Percentiles rank a stretch among this genome's conserved stretches.
Conservation (phyloP, 2,113 vertebrate species). For the Barnardius zonarius region DNA sequence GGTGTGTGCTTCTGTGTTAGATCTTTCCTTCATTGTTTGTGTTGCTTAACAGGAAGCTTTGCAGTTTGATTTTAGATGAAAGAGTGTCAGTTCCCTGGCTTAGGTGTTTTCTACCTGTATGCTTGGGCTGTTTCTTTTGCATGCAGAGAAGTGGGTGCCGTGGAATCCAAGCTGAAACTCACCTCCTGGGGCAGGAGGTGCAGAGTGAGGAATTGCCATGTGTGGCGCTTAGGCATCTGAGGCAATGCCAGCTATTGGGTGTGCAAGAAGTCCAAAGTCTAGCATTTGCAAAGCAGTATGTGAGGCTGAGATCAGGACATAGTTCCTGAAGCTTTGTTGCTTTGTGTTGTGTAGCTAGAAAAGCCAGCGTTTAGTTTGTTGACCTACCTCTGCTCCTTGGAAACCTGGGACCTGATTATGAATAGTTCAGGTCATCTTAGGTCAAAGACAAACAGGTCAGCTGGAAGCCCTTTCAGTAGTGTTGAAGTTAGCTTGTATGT, state of each 20-base stretch:
- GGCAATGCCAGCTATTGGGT: neutral
- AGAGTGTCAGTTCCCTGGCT: neutral
- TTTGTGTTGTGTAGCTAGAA: neutral
- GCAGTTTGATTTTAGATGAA: neutral
- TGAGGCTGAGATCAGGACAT: neutral
- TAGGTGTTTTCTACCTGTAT: neutral
- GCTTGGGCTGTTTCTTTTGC: neutral
- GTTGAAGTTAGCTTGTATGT: neutral
- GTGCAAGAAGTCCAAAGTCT: neutral
- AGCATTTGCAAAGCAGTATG: neutral
- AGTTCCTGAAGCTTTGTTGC: neutral
- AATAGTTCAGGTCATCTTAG: neutral
- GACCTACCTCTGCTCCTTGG: neutral
- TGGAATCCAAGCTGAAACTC: neutral
- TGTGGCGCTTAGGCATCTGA: neutral
- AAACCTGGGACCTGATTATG: neutral
- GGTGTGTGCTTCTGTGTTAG: neutral
- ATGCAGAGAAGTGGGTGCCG: neutral
- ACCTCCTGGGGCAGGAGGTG: neutral
- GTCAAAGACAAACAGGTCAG: neutral
- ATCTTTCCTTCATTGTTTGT: neutral
- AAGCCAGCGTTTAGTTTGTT: neutral
- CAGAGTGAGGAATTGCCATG: accelerated
- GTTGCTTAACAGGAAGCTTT: neutral
- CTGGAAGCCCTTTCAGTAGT: neutral